phyloP scores from a whole-genome alignment of 1,140 invertebrate genomes.

The Cyrtorhinus lividipennis region DNA sequence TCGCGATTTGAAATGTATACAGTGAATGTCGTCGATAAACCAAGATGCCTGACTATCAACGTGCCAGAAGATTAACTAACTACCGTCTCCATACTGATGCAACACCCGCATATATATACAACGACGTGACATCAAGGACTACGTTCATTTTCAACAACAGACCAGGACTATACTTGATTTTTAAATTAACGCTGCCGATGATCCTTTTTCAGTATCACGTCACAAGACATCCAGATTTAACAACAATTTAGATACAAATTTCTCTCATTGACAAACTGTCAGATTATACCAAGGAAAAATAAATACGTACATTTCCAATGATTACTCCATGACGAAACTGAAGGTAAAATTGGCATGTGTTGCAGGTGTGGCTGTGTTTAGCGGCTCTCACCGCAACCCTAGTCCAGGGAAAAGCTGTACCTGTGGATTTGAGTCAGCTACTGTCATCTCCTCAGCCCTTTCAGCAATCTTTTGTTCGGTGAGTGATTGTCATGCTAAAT shows the following conservation, averaged over 20 bases:
- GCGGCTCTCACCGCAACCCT: constrained; percentile 8
- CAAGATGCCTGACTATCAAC: background rate
- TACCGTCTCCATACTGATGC: background rate
- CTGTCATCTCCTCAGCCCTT: background rate
- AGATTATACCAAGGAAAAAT: background rate
- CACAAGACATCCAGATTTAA: background rate
- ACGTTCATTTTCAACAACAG: background rate
- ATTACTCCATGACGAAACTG: no score
- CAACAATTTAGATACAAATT: background rate
- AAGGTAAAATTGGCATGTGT: no score
- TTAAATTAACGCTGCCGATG: no score
- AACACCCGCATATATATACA: background rate
- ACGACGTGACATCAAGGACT: background rate
- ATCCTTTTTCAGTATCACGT: background rate
- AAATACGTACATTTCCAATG: no score
- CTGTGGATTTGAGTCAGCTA: constrained; percentile 12
- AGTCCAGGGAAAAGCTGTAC: constrained; percentile 12
- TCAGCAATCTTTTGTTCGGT: background rate
- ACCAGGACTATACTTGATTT: background rate
- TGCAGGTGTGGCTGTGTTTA: constrained; percentile 15
- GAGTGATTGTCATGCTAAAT: background rate
- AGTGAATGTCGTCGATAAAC: no score
- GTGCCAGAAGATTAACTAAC: background rate
- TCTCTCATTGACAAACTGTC: background rate
- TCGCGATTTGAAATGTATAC: no score